phyloP scores from a whole-genome alignment of 2,888 invertebrate genomes.

The Adineta ricciae region DNA sequence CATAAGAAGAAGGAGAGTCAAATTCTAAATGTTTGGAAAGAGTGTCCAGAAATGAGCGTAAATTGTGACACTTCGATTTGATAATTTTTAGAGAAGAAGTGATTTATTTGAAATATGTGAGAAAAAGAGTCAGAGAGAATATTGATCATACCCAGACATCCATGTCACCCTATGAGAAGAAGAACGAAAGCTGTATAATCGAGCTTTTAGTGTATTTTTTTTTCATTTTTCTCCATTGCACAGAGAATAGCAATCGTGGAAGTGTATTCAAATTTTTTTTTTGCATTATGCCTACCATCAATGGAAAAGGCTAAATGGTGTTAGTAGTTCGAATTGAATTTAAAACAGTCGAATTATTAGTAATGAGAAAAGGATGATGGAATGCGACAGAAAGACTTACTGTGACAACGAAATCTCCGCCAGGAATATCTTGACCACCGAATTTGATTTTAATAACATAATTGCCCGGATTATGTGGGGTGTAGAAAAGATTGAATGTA shows the following conservation, averaged over 20 bases:
- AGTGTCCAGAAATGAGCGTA: neutral
- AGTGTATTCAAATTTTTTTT: neutral
- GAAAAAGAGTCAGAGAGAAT: neutral
- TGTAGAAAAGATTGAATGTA: constrained; percentile 58
- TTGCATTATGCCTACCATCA: neutral
- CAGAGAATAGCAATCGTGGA: neutral
- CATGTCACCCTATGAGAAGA: neutral
- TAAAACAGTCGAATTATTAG: neutral
- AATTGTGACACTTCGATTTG: neutral
- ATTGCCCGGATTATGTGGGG: constrained; percentile 55
- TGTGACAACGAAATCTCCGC: constrained; percentile 42
- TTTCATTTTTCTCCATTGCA: neutral
- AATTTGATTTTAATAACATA: constrained; percentile 75
- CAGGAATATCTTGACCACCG: constrained; percentile 65
- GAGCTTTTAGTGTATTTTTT: neutral
- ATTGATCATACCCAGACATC: neutral
- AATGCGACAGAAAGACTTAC: constrained; percentile 21
- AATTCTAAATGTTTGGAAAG: neutral
- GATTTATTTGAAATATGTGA: neutral
- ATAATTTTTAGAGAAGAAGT: neutral
- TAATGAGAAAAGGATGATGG: neutral
- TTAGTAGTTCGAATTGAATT: neutral
- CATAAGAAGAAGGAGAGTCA: neutral
- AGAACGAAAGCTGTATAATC: neutral
- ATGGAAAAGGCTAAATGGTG: neutral